A percentile compares a stretch with the other conserved stretches of the same genome.
phyloP scores from a whole-genome alignment of 2,113 vertebrate species.

The Alouatta palliata region DNA sequence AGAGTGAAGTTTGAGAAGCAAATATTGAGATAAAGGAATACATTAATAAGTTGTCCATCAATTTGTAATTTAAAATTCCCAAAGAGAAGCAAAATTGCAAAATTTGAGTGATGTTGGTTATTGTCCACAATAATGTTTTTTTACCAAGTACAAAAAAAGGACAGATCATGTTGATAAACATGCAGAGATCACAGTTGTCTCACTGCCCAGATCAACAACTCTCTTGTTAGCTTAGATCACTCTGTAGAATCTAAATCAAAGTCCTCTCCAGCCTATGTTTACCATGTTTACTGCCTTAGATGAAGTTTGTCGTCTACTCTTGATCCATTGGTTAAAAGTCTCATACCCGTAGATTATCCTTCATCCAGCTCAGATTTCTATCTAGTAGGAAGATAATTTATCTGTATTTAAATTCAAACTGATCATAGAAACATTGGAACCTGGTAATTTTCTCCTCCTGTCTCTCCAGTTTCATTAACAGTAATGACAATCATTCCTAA shows the following conservation, averaged over 20 bases:
- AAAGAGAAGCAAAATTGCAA: not conserved
- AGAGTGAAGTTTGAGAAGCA: slow-evolving; percentile 24
- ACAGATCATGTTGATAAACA: not conserved
- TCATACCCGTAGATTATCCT: not conserved
- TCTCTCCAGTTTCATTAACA: not conserved
- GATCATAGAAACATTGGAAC: not conserved
- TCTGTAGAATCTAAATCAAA: not conserved
- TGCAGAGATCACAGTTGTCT: not conserved
- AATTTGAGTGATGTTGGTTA: not conserved
- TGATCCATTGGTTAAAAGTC: not conserved
- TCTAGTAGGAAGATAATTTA: not conserved
- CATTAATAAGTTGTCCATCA: not conserved
- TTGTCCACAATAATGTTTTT: slow-evolving; percentile 21
- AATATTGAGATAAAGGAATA: not conserved
- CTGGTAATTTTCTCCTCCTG: not conserved
- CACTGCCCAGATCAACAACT: not conserved
- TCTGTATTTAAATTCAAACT: not conserved
- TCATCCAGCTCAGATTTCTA: not conserved
- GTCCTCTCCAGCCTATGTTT: not conserved
- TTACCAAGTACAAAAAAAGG: not conserved
- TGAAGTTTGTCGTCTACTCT: not conserved
- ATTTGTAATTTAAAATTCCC: not conserved
- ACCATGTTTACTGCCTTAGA: not conserved
- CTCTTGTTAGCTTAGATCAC: not conserved
- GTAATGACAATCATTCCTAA: not conserved